These are phyloP conservation scores for Maniola jurtina DNA, from an alignment of 1,140 invertebrate genomes.

Conservation along the genomic window DNA sequence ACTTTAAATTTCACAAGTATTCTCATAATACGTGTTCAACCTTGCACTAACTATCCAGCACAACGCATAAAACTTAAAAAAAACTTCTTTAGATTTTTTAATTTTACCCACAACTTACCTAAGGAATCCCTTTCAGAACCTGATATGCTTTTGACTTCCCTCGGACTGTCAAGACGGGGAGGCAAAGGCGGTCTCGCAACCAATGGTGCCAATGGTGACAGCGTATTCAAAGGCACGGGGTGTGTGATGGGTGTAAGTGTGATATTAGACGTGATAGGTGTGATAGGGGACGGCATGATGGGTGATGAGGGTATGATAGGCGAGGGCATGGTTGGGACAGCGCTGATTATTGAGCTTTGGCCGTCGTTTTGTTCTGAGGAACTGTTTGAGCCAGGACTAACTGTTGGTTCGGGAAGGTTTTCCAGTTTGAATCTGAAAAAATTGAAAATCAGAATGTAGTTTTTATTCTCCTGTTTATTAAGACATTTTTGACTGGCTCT, in stretches of 20 bases:
- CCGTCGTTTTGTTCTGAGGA: constrained; percentile 70
- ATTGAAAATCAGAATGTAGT: not conserved
- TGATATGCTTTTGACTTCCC: constrained; percentile 52
- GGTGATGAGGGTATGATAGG: constrained; percentile 37
- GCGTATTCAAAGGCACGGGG: constrained; percentile 33
- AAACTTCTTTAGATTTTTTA: too few species aligned
- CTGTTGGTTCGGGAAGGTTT: constrained; percentile 61
- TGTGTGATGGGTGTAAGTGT: constrained; percentile 28
- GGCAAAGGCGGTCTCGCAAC: constrained; percentile 54
- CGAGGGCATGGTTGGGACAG: constrained; percentile 36
- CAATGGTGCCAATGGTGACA: constrained; percentile 56
- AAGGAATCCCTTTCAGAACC: constrained; percentile 55
- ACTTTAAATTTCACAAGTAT: too few species aligned
- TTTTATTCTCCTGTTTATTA: too few species aligned
- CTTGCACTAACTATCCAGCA: too few species aligned
- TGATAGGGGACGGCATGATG: constrained; percentile 28
- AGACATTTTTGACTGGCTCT: too few species aligned
- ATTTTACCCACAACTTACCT: constrained; percentile 40
- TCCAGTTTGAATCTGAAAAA: constrained; percentile 71
- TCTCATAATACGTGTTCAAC: too few species aligned
- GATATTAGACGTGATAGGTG: constrained; percentile 16
- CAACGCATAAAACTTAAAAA: too few species aligned
- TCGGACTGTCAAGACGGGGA: constrained; percentile 55
- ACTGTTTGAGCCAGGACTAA: constrained; percentile 73
- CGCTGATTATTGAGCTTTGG: constrained; percentile 66